Evolutionary conservation across 2,797 vertebrate species (phyloP), one percentile per base, ranked within the genome.

Genomic region (Anguilla obscura): DNA sequence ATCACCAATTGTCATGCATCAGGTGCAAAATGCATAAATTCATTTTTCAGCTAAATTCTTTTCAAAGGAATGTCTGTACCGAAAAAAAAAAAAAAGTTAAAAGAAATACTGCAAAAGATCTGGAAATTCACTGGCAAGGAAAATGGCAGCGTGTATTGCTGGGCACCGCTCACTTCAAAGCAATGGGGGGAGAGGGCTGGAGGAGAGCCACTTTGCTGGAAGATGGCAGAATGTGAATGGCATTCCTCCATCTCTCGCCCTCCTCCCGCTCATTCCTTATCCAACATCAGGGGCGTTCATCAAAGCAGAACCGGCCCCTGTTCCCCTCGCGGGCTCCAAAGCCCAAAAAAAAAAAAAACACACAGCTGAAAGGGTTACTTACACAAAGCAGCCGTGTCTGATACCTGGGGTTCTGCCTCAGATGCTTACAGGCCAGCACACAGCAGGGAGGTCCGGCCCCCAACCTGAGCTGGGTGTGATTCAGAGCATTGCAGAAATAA

Each of bases 1-100:
- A 76, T 76, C 12, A 76, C 74, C n/a, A 27, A 71, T 30, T 76
- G 30, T 76, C 36, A 76, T 76, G 74, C 74, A 76, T 76, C 74
- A 40, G 74, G 8, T 76, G 74, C 30, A 40, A 40, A 76, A 76
- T 76, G 14, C 74, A 40, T 76, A 5, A 40, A 76, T 14, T 33
- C 24, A 76, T 40, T 76, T 30, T 30, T 33, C 69, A 76, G 74
- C 33, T 76, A 33, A 33, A 76, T 40, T 40, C 8, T 2, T 33
- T 12, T 27, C 74, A 76, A 76, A 76, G 36, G 33, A 76, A 40
- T 18, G 33, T 9, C 16, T 10, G 74, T 3, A 76, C 14, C 1
- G 4, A 63, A 1, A 45, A 5, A 45, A 63, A 63, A 66, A 12
- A 76, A 36, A 76, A 76, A 18, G 14, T 27, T 30, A 6, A n/a